phyloP scores from a whole-genome alignment of 2,888 invertebrate genomes.

The Liopterus haemorrhoidalis region DNA sequence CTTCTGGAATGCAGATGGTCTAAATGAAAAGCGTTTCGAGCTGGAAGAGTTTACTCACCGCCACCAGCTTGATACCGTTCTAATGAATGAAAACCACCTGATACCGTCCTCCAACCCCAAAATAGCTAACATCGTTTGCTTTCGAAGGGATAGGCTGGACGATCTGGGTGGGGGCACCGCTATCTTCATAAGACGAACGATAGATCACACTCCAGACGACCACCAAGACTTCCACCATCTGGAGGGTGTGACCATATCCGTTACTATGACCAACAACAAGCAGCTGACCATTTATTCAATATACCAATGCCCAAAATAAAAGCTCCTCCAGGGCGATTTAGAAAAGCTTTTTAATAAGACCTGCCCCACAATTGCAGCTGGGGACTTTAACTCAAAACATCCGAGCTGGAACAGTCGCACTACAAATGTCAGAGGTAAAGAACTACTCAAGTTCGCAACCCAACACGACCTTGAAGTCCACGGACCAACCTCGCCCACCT shows the following conservation, averaged over 20 bases:
- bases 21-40: not conserved
- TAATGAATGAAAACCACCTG: not conserved
- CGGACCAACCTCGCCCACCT: not conserved
- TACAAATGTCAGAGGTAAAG: not conserved
- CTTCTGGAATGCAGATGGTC: not conserved
- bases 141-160: too few relatives aligned
- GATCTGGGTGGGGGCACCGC: too few relatives aligned
- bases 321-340: not conserved
- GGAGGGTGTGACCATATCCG: not conserved
- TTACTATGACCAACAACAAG: not conserved
- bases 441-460: not conserved
- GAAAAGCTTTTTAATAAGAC: not conserved
- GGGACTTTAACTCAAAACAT: constrained; percentile 10
- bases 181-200: not conserved
- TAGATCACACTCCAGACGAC: not conserved
- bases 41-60: constrained; percentile 7
- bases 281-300: not conserved
- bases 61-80: not conserved
- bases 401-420: constrained; percentile 1
- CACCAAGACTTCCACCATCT: not conserved
- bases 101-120: not conserved
- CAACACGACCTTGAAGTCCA: not conserved
- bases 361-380: not conserved
- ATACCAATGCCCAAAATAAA: not conserved
- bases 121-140: too few relatives aligned